Evolutionary conservation across 2,113 vertebrate species (phyloP).

Genomic region (Eclectus roratus): DNA sequence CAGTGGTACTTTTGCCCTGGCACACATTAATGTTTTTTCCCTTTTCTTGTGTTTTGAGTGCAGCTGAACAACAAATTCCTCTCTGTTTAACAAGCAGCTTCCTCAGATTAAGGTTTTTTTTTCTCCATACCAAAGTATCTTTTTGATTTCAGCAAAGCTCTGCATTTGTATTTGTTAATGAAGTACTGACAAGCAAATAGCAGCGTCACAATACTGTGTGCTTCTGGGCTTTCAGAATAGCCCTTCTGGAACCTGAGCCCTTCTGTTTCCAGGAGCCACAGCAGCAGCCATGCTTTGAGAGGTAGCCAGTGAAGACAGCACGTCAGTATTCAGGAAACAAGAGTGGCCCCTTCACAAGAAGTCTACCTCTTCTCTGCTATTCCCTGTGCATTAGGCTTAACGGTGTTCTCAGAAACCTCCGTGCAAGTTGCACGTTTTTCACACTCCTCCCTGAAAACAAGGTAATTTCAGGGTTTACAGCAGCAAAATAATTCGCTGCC

Average conservation of each 20-base stretch:
- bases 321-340: not conserved
- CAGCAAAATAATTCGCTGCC: not conserved
- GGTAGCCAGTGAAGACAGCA: not conserved
- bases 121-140: not conserved
- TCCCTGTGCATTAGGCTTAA: not conserved
- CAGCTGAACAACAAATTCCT: conserved; percentile 59
- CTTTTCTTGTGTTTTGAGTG: conserved; percentile 55
- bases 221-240: not conserved
- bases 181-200: not conserved
- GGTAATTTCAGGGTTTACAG: not conserved
- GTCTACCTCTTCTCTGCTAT: not conserved
- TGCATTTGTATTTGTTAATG: conserved; percentile 9
- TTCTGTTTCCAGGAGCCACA: not conserved
- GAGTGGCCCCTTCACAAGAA: not conserved
- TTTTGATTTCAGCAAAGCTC: not conserved
- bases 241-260: not conserved
- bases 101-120: not conserved
- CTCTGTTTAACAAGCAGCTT: conserved; percentile 43
- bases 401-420: not conserved
- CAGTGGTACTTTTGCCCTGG: conserved; percentile 53
- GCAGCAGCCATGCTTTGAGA: not conserved
- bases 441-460: not conserved
- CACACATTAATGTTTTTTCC: conserved; percentile 35
- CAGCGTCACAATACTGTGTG: not conserved
- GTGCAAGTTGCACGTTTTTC: not conserved